Percentiles rank a stretch among this genome's conserved stretches.
Conservation (phyloP, 1,140 invertebrate genomes). For the Drosophila santomea region DNA sequence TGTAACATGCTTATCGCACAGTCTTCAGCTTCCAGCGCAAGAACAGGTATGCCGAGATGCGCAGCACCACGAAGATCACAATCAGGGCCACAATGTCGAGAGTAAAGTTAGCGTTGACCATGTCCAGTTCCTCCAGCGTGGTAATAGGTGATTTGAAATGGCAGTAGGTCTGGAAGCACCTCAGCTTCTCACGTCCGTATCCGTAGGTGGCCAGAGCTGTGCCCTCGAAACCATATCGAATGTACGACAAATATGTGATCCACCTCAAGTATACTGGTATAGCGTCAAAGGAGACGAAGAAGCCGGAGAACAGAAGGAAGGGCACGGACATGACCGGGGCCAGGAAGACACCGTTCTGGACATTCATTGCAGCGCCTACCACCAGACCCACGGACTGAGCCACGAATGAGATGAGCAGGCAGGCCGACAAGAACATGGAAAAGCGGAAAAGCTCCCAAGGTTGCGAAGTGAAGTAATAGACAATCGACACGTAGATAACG, state of each 20-base stretch:
- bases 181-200: conserved; percentile 91
- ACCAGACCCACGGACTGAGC: conserved; percentile 97
- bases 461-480: conserved; percentile 98
- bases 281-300: conserved; percentile 98
- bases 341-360: conserved; percentile 97
- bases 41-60: conserved; percentile 95
- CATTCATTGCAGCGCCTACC: conserved; percentile 97
- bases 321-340: conserved; percentile 98
- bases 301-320: conserved; percentile 97
- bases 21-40: conserved; percentile 94
- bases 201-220: conserved; percentile 97
- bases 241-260: conserved; percentile 98
- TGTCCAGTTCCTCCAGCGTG: conserved; percentile 96
- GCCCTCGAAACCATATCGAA: conserved; percentile 97
- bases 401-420: conserved; percentile 96
- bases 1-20: conserved; percentile 86
- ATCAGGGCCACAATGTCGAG: conserved; percentile 93
- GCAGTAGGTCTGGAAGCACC: conserved; percentile 93
- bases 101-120: conserved; percentile 90
- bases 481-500: conserved; percentile 95
- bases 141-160: conserved; percentile 95
- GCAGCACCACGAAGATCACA: conserved; percentile 94
- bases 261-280: conserved; percentile 97
- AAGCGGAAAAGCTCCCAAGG: conserved; percentile 93
- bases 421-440: conserved; percentile 94